Conservation (phyloP, 1,140 invertebrate species). For the Rhizoglyphus robini region DNA sequence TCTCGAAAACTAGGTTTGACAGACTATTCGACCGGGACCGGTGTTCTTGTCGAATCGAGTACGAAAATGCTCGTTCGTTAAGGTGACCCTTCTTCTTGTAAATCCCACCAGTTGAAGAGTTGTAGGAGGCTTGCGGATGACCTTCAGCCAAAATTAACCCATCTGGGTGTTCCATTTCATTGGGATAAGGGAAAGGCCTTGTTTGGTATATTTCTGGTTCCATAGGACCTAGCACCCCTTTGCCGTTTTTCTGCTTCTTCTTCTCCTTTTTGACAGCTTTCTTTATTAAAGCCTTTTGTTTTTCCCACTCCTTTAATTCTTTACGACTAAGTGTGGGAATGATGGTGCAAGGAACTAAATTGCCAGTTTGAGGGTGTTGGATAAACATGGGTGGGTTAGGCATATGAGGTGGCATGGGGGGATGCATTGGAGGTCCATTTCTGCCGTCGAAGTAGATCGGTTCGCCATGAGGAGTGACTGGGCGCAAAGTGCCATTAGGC, state of each 20-base stretch:
- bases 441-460: slow-evolving; percentile 1
- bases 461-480: slow-evolving; percentile 6
- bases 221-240: background rate
- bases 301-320: slow-evolving; percentile 16
- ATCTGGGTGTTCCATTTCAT: background rate
- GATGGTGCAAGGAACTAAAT: slow-evolving; percentile 2
- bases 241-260: slow-evolving; percentile 16
- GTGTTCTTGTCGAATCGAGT: slow-evolving; percentile 82
- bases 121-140: slow-evolving; percentile 17
- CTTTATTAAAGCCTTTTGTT: slow-evolving; percentile 19
- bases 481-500: slow-evolving; percentile 10
- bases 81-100: slow-evolving; percentile 78
- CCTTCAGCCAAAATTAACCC: background rate
- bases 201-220: slow-evolving; percentile 20
- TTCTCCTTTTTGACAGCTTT: slow-evolving; percentile 19
- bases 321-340: slow-evolving; percentile 12
- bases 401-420: background rate
- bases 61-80: slow-evolving; percentile 82
- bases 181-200: background rate
- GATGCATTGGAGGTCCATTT: background rate
- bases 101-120: slow-evolving; percentile 44
- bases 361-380: background rate
- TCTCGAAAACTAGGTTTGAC: slow-evolving; percentile 48
- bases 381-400: background rate
- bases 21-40: slow-evolving; percentile 72